These are phyloP conservation scores for Schlechtendalia chinensis DNA, from an alignment of 1,140 invertebrate genomes.

Conservation along the genomic window DNA sequence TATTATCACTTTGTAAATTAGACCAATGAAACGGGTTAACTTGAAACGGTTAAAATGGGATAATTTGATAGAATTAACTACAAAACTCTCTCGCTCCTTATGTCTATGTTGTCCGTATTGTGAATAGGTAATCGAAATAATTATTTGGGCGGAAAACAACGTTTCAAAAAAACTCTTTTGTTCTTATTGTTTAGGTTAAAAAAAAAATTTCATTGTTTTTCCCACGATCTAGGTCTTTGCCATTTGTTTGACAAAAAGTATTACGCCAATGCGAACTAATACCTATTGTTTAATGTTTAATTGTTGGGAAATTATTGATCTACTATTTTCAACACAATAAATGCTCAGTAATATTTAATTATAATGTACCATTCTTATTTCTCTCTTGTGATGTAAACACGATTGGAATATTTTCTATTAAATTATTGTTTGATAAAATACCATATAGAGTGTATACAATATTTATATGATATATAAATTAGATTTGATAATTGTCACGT, in stretches of 20 bases:
- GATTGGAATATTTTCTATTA: no score
- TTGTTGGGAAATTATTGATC: background rate
- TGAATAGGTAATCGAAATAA: background rate
- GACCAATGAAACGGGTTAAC: background rate
- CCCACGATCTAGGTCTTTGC: background rate
- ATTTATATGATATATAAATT: no score
- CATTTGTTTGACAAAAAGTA: background rate
- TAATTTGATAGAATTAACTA: background rate
- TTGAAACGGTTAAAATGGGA: background rate
- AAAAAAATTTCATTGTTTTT: background rate
- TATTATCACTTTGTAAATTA: conserved; percentile 8
- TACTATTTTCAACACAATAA: background rate
- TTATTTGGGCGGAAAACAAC: background rate
- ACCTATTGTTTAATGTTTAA: background rate
- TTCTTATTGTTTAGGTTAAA: background rate
- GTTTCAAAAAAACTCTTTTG: conserved; percentile 1
- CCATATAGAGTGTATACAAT: no score
- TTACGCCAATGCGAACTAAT: background rate
- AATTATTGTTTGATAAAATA: no score
- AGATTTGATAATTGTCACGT: no score
- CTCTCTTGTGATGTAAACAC: background rate
- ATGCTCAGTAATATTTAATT: background rate
- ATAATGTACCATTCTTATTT: background rate
- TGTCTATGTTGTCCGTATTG: background rate
- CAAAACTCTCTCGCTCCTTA: background rate